Base-by-base conservation (phyloP, 2,113 vertebrate genomes). In the Butorides virescens region DNA sequence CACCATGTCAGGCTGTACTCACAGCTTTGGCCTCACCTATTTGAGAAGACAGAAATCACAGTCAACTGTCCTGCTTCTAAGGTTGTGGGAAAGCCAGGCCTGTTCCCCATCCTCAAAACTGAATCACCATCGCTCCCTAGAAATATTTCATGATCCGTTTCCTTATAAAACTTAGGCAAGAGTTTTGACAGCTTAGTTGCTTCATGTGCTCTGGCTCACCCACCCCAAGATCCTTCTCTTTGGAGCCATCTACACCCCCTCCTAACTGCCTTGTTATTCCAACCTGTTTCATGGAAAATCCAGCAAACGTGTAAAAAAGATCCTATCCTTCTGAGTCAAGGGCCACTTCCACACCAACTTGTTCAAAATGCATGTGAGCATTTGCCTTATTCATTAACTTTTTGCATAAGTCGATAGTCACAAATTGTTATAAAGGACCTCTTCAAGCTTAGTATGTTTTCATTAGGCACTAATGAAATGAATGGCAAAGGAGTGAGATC, bases 11-110 rank as follows among this genome's bases (percentile, higher is more conserved):
- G 34, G 34, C 5, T 78, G 9, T 53, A 67, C 2, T 70, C 34
- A 47, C 9, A 18, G 6, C 5, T 86, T 63, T 3, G 1, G 44
- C 8, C 1, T 68, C 29, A 25, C 2, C 4, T 59, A 15, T 58
- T 59, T 50, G 37, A 71, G 74, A 75, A 59, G 20, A 17, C 13
- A 93, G 66, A 74, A 86, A 39, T 70, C 29, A 23, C 7, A 19
- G 49, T 65, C 32, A 70, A 25, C 14, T 49, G 11, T 23, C 8
- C 12, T 62, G 23, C 27, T 61, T 85, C 27, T 66, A 39, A 66
- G 17, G 4, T 13, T 53, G 17, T 73, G 47, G n/a, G 32, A 77
- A 9, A 44, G 5, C 5, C 67, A 32, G 2, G 4, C 3, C 26
- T 36, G 15, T 55, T 91, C 23, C 29, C 18, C 30, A 1, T 52